Conservation (phyloP, 2,797 vertebrate genomes). For the Trachurus trachurus region DNA sequence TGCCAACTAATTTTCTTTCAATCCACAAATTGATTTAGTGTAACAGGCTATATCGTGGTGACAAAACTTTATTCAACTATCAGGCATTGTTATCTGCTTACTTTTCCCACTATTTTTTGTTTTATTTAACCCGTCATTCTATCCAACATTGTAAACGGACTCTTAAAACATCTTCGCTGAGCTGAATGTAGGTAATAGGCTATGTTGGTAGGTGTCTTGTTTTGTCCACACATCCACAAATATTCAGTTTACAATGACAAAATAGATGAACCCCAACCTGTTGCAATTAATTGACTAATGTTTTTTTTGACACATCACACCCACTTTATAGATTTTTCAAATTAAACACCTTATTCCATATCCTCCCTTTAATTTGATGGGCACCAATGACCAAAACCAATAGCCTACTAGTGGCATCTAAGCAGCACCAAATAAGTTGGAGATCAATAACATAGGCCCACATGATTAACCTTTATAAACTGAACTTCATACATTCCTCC, state of each 20-base stretch:
- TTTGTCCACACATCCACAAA: background rate
- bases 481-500: background rate
- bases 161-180: background rate
- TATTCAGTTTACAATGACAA: background rate
- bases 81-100: background rate
- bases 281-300: background rate
- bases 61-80: background rate
- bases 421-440: background rate
- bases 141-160: background rate
- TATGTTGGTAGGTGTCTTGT: background rate
- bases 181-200: background rate
- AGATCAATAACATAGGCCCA: background rate
- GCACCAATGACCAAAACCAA: background rate
- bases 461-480: background rate
- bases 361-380: background rate
- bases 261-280: background rate
- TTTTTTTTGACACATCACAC: background rate
- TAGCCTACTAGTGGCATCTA: background rate
- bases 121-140: background rate
- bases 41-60: background rate
- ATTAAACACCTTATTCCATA: background rate
- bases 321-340: too few relatives aligned
- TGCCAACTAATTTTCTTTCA: background rate
- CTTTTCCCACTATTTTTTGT: background rate
- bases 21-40: background rate